These are phyloP conservation scores for Caranx ignobilis DNA, from an alignment of 2,113 vertebrate genomes.

Conservation along the genomic window DNA sequence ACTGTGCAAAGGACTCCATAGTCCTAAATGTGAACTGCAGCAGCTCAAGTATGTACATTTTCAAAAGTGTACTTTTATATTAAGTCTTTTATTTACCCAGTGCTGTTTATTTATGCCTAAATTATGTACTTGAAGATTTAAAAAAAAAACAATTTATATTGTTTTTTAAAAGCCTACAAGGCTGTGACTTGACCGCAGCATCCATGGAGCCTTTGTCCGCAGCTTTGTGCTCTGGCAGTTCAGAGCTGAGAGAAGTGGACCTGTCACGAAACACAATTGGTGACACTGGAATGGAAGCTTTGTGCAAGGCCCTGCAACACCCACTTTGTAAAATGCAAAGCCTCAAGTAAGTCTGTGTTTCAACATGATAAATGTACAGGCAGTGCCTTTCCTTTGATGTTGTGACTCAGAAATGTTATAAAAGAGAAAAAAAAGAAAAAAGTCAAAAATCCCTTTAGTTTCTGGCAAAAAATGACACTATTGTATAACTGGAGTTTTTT, in stretches of 20 bases:
- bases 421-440: too few relatives aligned
- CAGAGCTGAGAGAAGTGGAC: slow-evolving; percentile 63
- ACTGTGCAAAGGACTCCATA: slow-evolving; percentile 68
- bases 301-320: slow-evolving; percentile 67
- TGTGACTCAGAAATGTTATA: not conserved
- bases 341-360: slow-evolving; percentile 62
- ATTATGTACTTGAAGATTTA: not conserved
- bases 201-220: slow-evolving; percentile 71
- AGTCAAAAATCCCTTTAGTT: too few relatives aligned
- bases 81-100: not conserved
- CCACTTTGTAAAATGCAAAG: slow-evolving; percentile 66
- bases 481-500: not conserved
- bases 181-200: slow-evolving; percentile 37
- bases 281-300: slow-evolving; percentile 56
- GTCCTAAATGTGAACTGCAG: slow-evolving; percentile 73
- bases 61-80: not conserved
- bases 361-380: not conserved
- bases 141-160: not conserved
- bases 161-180: slow-evolving; percentile 42
- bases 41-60: slow-evolving; percentile 68
- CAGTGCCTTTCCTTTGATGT: too few relatives aligned
- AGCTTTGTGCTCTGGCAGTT: slow-evolving; percentile 64
- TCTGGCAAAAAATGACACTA: too few relatives aligned
- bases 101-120: not conserved
- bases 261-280: slow-evolving; percentile 47